phyloP scores from a whole-genome alignment of 2,113 vertebrate genomes.

The Rhizomys pruinosus region DNA sequence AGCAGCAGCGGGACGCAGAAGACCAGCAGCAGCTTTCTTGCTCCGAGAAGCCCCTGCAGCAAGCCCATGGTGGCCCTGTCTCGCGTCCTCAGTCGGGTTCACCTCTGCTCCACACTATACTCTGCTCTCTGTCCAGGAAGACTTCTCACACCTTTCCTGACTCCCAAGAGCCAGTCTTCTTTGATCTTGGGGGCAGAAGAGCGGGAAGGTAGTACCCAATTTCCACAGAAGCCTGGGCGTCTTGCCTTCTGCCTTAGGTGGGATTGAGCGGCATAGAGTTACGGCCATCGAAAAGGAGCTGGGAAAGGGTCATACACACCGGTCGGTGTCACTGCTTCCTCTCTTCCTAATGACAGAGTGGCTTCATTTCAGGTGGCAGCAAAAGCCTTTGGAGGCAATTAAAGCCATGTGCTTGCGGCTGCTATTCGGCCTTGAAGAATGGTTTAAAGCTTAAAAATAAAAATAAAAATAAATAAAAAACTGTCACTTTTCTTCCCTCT shows the following conservation, averaged over 20 bases:
- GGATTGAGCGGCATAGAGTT: constrained; percentile 74
- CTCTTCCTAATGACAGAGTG: constrained; percentile 19
- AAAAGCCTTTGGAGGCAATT: not conserved
- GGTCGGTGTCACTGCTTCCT: constrained; percentile 73
- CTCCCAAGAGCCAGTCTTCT: constrained; percentile 56
- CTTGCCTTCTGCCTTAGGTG: constrained; percentile 80
- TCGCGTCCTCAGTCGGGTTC: not conserved
- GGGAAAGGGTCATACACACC: not conserved
- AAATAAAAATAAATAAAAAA: not conserved
- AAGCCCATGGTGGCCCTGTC: constrained; percentile 88
- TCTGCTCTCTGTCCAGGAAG: constrained; percentile 37
- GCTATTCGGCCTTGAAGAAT: not conserved
- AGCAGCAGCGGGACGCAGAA: constrained; percentile 93
- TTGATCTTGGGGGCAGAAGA: constrained; percentile 18
- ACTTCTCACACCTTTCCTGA: constrained; percentile 34
- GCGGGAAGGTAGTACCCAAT: constrained; percentile 24
- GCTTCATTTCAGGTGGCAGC: constrained; percentile 8
- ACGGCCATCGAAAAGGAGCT: constrained; percentile 58
- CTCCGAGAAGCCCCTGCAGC: constrained; percentile 90
- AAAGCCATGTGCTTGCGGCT: not conserved
- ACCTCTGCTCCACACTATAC: not conserved
- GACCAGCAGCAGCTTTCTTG: constrained; percentile 93
- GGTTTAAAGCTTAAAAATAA: not conserved
- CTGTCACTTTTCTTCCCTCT: not conserved
- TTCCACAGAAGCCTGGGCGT: constrained; percentile 38